A percentile compares a stretch with the other conserved stretches of the same genome.
Conservation (phyloP, 2,797 vertebrate genomes). For the Chelon auratus region DNA sequence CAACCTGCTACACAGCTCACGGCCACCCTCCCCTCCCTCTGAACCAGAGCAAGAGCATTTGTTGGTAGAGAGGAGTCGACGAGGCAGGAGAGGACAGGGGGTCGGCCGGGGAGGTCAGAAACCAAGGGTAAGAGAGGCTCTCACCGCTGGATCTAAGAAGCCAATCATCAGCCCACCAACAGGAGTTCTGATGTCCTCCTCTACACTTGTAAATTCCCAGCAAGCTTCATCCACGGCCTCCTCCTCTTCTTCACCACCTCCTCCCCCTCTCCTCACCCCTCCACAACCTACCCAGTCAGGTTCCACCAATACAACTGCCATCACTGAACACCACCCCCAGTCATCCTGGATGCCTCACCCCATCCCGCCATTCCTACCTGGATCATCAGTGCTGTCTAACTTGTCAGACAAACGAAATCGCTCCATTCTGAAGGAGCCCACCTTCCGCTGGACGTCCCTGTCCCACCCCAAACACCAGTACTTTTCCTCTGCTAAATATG, state of each 20-base stretch:
- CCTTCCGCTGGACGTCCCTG: conserved; percentile 96
- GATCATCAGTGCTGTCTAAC: conserved; percentile 84
- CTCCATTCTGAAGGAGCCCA: conserved; percentile 96
- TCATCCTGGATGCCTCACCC: conserved; percentile 93
- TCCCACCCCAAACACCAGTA: conserved; percentile 93
- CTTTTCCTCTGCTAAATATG: conserved; percentile 99
- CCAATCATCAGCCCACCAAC: conserved; percentile 85
- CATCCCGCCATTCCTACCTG: conserved; percentile 89
- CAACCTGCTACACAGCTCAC: conserved; percentile 79
- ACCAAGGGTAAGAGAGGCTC: conserved; percentile 84
- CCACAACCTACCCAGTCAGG: conserved; percentile 86
- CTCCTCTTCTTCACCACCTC: conserved; percentile 93
- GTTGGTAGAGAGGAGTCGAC: conserved; percentile 75
- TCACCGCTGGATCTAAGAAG: conserved; percentile 79
- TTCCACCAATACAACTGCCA: conserved; percentile 86
- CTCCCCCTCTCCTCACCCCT: conserved; percentile 91
- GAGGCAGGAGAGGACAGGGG: conserved; percentile 87
- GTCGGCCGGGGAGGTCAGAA: conserved; percentile 81
- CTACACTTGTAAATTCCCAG: conserved; percentile 86
- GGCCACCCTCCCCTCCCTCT: conserved; percentile 87
- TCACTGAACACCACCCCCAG: conserved; percentile 83
- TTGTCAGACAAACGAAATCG: conserved; percentile 92
- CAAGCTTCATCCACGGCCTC: conserved; percentile 89
- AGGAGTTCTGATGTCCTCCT: conserved; percentile 88
- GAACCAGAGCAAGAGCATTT: conserved; percentile 89